Conservation (phyloP, 2,888 invertebrate genomes). For the Eumerus sabulonum region DNA sequence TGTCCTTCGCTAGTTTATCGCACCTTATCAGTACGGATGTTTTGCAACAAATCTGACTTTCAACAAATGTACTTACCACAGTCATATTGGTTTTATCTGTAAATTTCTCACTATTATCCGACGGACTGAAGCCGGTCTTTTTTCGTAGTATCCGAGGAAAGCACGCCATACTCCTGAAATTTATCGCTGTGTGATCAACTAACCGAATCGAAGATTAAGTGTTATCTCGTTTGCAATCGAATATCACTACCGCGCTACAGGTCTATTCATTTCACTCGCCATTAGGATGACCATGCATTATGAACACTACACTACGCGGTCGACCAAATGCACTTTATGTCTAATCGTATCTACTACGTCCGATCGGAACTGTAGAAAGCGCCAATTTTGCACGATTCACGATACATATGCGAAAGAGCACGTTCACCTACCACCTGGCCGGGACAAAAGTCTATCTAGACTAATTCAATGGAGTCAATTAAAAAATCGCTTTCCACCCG, state of each 20-base stretch:
- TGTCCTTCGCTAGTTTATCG: constrained; percentile 39
- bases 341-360: too few relatives aligned
- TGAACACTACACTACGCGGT: too few relatives aligned
- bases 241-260: too few relatives aligned
- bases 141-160: constrained; percentile 49
- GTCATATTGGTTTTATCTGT: neutral
- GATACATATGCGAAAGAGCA: too few relatives aligned
- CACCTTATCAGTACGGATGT: constrained; percentile 18
- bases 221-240: too few relatives aligned
- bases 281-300: too few relatives aligned
- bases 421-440: constrained; percentile 51
- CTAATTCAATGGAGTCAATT: constrained; percentile 78
- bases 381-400: too few relatives aligned
- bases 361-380: too few relatives aligned
- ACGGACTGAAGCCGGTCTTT: constrained; percentile 55
- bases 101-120: constrained; percentile 2
- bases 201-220: neutral
- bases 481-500: constrained; percentile 69
- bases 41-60: too few relatives aligned
- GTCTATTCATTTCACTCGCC: too few relatives aligned
- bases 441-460: constrained; percentile 77
- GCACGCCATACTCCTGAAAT: constrained; percentile 52
- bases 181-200: neutral
- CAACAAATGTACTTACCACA: constrained; percentile 56
- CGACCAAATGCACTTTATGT: too few relatives aligned